Conservation (phyloP, 1,140 invertebrate species). For the Belonocnema kinseyi region DNA sequence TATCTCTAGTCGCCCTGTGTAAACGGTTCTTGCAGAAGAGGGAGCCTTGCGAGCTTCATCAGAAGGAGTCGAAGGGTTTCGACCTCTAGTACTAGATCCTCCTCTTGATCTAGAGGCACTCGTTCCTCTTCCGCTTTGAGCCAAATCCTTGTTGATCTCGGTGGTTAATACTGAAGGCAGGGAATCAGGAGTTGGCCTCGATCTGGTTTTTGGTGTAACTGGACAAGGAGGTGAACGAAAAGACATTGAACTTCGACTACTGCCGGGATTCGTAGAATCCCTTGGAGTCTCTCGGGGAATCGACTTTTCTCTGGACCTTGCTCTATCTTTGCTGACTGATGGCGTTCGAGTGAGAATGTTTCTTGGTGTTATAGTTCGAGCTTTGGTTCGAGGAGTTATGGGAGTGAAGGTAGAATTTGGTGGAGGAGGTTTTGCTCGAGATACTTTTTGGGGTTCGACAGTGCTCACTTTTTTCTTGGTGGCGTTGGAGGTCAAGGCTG, state of each 20-base stretch:
- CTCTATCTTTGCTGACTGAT: constrained; percentile 74
- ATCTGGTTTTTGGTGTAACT: constrained; percentile 61
- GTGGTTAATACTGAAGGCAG: constrained; percentile 76
- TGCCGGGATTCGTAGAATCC: constrained; percentile 34
- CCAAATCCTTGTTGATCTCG: constrained; percentile 69
- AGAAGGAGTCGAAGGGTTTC: constrained; percentile 80
- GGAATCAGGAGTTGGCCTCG: constrained; percentile 74
- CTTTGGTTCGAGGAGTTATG: constrained; percentile 64
- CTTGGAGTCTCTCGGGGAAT: constrained; percentile 17
- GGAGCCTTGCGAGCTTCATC: constrained; percentile 83
- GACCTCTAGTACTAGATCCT: constrained; percentile 47
- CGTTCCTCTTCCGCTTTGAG: constrained; percentile 54
- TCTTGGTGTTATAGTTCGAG: constrained; percentile 76
- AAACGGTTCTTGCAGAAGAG: constrained; percentile 47
- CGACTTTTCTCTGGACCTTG: constrained; percentile 75
- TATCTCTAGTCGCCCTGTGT: constrained; percentile 24
- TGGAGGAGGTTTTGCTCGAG: constrained; percentile 49
- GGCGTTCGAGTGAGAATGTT: constrained; percentile 55
- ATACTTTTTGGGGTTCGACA: constrained; percentile 47
- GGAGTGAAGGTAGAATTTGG: constrained; percentile 32
- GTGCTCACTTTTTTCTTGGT: constrained; percentile 65
- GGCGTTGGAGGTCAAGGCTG: constrained; percentile 37
- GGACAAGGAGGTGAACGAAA: constrained; percentile 37
- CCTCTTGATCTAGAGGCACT: constrained; percentile 37
- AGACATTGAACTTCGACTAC: constrained; percentile 1